Conservation (phyloP, 1,140 invertebrate species). For the Lasioglossum baleicum region DNA sequence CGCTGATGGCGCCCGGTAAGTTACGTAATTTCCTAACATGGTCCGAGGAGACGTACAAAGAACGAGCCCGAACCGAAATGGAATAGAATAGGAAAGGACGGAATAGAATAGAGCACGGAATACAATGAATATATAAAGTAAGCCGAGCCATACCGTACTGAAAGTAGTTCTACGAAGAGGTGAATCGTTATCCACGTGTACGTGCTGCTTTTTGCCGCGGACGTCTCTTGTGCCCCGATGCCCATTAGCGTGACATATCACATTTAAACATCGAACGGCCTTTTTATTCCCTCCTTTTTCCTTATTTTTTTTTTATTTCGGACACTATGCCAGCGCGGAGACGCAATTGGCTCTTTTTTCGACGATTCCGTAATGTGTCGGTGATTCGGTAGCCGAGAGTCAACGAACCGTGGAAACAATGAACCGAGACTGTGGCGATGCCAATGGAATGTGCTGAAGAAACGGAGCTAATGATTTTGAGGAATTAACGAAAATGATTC, state of each 20-base stretch:
- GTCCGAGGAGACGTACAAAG: constrained; percentile 13
- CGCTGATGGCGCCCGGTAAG: constrained; percentile 43
- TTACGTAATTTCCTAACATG: constrained; percentile 57
- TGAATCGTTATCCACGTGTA: constrained; percentile 48
- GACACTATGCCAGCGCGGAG: too few relatives aligned
- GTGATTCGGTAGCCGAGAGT: constrained; percentile 16
- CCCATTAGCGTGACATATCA: constrained; percentile 36
- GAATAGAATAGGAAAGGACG: constrained; percentile 48
- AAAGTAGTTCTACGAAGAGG: constrained; percentile 45
- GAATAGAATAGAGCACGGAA: constrained; percentile 57
- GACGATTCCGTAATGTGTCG: not conserved
- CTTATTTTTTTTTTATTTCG: not conserved
- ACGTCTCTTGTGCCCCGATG: constrained; percentile 7
- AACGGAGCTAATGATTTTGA: not conserved
- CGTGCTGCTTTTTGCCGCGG: not conserved
- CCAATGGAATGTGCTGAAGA: not conserved
- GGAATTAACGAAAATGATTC: not conserved
- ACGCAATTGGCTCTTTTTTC: not conserved
- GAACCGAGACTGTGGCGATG: constrained; percentile 17
- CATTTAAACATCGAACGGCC: constrained; percentile 10
- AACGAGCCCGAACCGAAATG: constrained; percentile 30
- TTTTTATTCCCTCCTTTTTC: too few relatives aligned
- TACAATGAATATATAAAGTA: constrained; percentile 59
- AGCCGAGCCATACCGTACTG: constrained; percentile 21
- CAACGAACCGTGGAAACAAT: constrained; percentile 29